Evolutionary conservation across 2,113 vertebrate species (phyloP).

Genomic region (Pterocles orientalis): DNA sequence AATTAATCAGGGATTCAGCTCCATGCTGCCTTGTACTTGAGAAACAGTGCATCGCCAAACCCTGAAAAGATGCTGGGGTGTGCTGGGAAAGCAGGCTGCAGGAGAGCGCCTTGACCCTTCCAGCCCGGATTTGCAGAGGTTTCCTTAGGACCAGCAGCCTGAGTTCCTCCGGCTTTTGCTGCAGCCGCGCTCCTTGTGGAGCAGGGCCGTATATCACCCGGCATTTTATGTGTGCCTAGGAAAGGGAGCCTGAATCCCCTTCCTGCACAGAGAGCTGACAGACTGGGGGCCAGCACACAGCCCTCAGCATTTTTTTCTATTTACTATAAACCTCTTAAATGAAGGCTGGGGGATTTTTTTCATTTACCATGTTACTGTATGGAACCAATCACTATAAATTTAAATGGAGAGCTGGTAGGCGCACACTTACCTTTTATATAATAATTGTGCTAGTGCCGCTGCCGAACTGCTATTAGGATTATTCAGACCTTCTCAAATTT

Average conservation of each 20-base stretch:
- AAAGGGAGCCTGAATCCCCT: conserved; percentile 21
- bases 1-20: not conserved
- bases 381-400: conserved; percentile 60
- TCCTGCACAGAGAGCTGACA: not conserved
- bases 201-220: conserved; percentile 8
- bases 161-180: not conserved
- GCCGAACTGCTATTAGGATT: conserved; percentile 49
- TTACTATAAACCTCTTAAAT: conserved; percentile 24
- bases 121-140: not conserved
- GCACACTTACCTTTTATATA: conserved; percentile 58
- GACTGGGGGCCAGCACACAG: not conserved
- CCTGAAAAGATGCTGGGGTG: not conserved
- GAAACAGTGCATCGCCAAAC: not conserved
- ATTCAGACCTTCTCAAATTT: conserved; percentile 65
- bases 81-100: not conserved
- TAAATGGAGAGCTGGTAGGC: conserved; percentile 48
- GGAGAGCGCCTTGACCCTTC: not conserved
- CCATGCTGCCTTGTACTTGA: not conserved
- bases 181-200: not conserved
- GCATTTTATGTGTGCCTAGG: conserved; percentile 9
- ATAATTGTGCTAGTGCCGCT: not conserved
- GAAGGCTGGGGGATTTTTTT: conserved; percentile 37
- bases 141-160: not conserved
- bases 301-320: not conserved
- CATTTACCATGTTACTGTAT: not conserved